A percentile compares a stretch with the other conserved stretches of the same genome.
phyloP scores from a whole-genome alignment of 1,140 invertebrate genomes.

The Subanguina moxae region DNA sequence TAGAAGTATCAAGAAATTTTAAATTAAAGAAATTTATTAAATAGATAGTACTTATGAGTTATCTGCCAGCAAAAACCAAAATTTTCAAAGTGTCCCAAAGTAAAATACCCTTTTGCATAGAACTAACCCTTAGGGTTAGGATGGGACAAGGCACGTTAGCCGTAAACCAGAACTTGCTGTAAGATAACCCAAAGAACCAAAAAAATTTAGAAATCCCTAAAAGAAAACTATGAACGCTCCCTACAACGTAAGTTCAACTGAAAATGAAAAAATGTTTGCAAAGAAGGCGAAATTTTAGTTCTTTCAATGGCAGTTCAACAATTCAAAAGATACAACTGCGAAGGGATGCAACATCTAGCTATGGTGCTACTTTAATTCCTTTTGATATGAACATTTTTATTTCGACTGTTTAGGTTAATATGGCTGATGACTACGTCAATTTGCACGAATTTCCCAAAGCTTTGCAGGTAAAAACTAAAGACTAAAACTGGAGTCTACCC shows the following conservation, averaged over 20 bases:
- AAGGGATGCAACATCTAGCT: constrained; percentile 5
- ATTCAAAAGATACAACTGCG: constrained; percentile 11
- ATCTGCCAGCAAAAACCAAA: too few species aligned
- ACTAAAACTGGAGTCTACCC: too few species aligned
- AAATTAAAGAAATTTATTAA: too few species aligned
- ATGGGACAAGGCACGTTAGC: too few species aligned
- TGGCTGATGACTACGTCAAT: constrained; percentile 11
- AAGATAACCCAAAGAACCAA: too few species aligned
- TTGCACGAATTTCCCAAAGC: constrained; percentile 6
- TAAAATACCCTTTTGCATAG: too few species aligned
- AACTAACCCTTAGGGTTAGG: too few species aligned
- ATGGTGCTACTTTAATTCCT: not conserved
- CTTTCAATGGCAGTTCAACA: constrained; percentile 2
- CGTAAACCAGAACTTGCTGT: too few species aligned
- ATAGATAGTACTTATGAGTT: too few species aligned
- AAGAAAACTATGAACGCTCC: constrained; percentile 12
- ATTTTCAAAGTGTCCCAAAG: too few species aligned
- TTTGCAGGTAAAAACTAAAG: constrained; percentile 5
- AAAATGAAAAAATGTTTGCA: too few species aligned
- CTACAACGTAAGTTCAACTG: constrained; percentile 4
- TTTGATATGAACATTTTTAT: too few species aligned
- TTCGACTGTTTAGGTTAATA: not conserved
- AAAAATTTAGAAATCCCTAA: not conserved
- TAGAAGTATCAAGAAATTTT: constrained; percentile 32
- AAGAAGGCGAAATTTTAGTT: not conserved